Evolutionary conservation across 1,140 invertebrate genomes (phyloP).

Genomic region (Lerema accius): DNA sequence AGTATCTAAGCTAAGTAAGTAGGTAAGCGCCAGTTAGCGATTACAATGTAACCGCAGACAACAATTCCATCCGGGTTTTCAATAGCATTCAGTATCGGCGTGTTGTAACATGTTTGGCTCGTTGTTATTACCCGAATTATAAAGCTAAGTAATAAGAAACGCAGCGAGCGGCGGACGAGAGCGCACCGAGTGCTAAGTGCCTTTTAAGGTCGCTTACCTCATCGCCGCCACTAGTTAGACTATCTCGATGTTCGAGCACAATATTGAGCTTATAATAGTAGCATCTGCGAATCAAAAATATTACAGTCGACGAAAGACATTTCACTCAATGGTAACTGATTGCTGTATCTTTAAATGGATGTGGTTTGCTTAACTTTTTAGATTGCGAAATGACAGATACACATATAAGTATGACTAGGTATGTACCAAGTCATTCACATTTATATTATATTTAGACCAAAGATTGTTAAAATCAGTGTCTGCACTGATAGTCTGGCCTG

Average conservation of each 20-base stretch:
- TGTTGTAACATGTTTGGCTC: slow-evolving; percentile 36
- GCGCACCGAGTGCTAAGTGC: slow-evolving; percentile 71
- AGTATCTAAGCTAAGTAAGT: slow-evolving; percentile 21
- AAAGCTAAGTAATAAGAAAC: slow-evolving; percentile 73
- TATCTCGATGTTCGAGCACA: slow-evolving; percentile 62
- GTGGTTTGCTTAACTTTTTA: no score
- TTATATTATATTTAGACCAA: no score
- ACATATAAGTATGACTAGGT: no score
- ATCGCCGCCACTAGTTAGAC: slow-evolving; percentile 58
- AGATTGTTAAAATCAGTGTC: no score
- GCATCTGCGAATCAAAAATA: background rate
- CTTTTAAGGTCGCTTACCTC: slow-evolving; percentile 81
- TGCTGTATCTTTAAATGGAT: background rate
- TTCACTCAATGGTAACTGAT: background rate
- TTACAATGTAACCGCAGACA: slow-evolving; percentile 25
- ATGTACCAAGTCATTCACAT: no score
- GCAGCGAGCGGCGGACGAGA: slow-evolving; percentile 59
- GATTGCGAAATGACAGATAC: no score
- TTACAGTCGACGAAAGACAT: background rate
- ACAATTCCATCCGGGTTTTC: slow-evolving; percentile 30
- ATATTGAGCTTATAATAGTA: slow-evolving; percentile 54
- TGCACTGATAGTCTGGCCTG: no score
- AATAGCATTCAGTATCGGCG: slow-evolving; percentile 34
- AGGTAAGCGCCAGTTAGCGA: slow-evolving; percentile 24
- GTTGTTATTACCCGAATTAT: slow-evolving; percentile 66